Base-by-base conservation (phyloP, 2,113 vertebrate genomes). In the Sciurus niger region DNA sequence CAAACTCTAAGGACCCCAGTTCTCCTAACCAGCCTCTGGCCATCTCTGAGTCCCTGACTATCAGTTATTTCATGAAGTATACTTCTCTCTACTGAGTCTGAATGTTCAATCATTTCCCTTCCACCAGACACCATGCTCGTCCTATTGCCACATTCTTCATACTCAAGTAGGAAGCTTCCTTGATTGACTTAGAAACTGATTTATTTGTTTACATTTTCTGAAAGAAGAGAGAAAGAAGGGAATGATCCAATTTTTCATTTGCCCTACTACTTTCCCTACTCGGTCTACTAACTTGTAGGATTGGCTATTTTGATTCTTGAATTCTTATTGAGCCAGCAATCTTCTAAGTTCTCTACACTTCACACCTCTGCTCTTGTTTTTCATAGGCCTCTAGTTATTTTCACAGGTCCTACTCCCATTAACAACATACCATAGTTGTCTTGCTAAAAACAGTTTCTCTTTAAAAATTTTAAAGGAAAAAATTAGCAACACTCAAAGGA, bases 371-470 rank as follows among this genome's bases (percentile, higher is more conserved):
- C 18, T 89, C 32, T 63, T 43, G 72, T 24, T 84, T 70, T 88
- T 55, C 84, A 77, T n/a, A 76, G 13, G 1, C 55, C 24, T 87
- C 12, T 78, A 94, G 9, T 53, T 55, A 90, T 88, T 86, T 89
- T 73, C 73, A 89, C 78, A 80, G 67, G 43, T 13, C 73, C 65
- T 84, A 65, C n/a, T 32, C 16, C 60, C 43, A 91, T n/a, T 90
- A 95, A 37, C 22, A 83, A 78, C 30, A 93, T 5, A 77, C 14
- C 22, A 70, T 28, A 67, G 13, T 4, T 37, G 24, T 74, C 84
- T 92, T 84, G 48, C 70, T 72, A 90, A 96, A 90, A 85, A 78
- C 16, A 60, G 73, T 77, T 67, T 85, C 73, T 84, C 48, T 40
- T 83, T 83, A 80, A 73, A 94, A 90, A 7, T 32, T 74, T 78